Base-by-base conservation (phyloP, 1,140 invertebrate genomes). In the Trachymyrmex septentrionalis region DNA sequence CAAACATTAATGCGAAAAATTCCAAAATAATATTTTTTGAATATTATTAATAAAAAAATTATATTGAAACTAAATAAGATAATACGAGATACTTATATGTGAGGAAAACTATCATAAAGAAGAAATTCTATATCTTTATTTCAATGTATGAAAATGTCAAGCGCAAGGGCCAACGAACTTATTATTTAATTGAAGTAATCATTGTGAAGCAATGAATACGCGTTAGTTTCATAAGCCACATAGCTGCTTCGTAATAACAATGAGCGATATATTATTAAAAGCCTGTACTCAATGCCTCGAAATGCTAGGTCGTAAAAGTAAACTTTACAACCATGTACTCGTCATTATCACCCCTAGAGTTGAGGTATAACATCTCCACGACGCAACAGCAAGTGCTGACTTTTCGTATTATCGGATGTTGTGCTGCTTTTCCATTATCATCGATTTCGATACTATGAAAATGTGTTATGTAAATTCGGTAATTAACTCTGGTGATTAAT, bases 251-350 rank as follows among this genome's bases (percentile, higher is more conserved):
- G n/a, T 19, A 84, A 80, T 85, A 92, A 92, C 77, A 84, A 87
- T 85, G 69, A 87, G 55, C 71, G 80, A 88, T 88, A 78, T 59
- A 87, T 92, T 91, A 92, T 92, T 92, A 92, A 91, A 93, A 93
- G 90, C 48, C 44, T 24, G n/a, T 76, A 84, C 77, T 90, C 85
- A 85, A 93, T 91, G 77, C 50, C 73, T 91, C 67, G 81, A 90
- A 91, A 92, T 92, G 88, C 77, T 92, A 89, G 82, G 86, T 93
- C 92, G 85, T 93, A 92, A 93, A 92, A 82, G 16, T 34, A 59
- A 72, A 85, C 71, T 93, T 93, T 92, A 93, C 81, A 93, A 76
- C 86, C 71, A 87, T 90, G 89, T 91, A 91, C 48, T 66, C 75
- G 78, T 71, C 48, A 85, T 91, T 91, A 92, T 92, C 85, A 92